phyloP scores from a whole-genome alignment of 2,113 vertebrate genomes.

The Anthoscopus minutus region DNA sequence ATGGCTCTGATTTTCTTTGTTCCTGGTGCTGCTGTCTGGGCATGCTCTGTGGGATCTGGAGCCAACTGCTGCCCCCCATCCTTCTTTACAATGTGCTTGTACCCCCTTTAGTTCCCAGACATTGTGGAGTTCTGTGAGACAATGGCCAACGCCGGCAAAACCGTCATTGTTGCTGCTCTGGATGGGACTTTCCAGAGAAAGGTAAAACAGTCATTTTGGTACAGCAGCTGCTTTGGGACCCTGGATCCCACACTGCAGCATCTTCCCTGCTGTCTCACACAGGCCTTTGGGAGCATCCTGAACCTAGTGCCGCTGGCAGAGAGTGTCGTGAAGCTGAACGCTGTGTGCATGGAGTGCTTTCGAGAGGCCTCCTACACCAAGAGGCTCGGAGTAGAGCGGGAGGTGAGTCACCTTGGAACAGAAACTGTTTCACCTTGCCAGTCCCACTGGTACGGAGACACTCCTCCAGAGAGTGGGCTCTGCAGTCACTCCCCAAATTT shows the following conservation, averaged over 20 bases:
- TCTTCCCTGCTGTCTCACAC: neutral
- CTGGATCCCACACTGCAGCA: neutral
- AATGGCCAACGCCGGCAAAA: conserved; percentile 95
- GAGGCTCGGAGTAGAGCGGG: conserved; percentile 85
- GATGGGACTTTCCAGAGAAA: conserved; percentile 98
- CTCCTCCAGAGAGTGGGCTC: neutral
- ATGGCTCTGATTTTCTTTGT: neutral
- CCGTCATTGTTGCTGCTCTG: conserved; percentile 88
- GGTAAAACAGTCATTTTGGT: conserved; percentile 50
- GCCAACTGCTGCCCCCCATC: neutral
- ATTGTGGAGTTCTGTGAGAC: conserved; percentile 87
- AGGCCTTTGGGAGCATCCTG: conserved; percentile 91
- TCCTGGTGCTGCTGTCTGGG: neutral
- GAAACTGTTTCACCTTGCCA: neutral
- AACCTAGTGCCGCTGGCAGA: conserved; percentile 90
- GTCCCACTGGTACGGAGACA: neutral
- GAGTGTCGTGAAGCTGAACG: conserved; percentile 93
- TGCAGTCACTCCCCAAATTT: neutral
- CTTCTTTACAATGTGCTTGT: neutral
- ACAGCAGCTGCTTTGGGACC: neutral
- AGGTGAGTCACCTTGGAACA: conserved; percentile 70
- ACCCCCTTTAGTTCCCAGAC: conserved; percentile 82
- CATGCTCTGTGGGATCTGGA: neutral
- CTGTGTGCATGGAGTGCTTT: conserved; percentile 95
- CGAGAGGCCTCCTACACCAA: conserved; percentile 94